Evolutionary conservation across 2,888 invertebrate genomes (phyloP).

Genomic region (Lycophotia porphyrea): DNA sequence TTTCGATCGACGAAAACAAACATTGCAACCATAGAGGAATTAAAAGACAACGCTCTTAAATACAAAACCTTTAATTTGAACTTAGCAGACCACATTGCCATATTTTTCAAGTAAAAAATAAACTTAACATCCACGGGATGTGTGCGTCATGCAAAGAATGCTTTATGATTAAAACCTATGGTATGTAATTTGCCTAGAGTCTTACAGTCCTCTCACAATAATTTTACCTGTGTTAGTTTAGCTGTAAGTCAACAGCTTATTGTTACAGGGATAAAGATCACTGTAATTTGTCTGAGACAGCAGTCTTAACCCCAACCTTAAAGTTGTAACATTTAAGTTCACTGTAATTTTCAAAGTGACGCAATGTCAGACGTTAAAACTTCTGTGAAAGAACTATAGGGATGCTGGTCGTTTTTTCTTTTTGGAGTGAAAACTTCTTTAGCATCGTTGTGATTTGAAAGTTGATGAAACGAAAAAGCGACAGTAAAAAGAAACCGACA

Average conservation of each 20-base stretch:
- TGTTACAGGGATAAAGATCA: neutral
- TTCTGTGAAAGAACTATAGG: neutral
- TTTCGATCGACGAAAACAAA: neutral
- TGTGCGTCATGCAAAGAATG: slow-evolving; percentile 47
- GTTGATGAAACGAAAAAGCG: too few relatives aligned
- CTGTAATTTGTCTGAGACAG: neutral
- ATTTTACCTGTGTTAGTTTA: neutral
- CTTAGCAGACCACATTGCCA: slow-evolving; percentile 1
- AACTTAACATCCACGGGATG: slow-evolving; percentile 24
- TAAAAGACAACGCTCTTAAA: neutral
- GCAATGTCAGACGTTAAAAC: neutral
- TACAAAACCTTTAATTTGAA: neutral
- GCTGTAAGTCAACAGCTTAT: neutral
- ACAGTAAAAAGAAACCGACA: too few relatives aligned
- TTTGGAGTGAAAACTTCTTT: too few relatives aligned
- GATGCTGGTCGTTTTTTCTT: neutral
- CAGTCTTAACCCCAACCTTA: neutral
- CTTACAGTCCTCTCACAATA: neutral
- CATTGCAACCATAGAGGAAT: neutral
- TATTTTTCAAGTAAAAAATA: slow-evolving; percentile 22
- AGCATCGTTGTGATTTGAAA: too few relatives aligned
- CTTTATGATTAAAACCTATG: slow-evolving; percentile 46
- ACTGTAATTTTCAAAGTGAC: neutral
- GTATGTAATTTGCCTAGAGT: slow-evolving; percentile 25
- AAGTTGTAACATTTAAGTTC: neutral